A percentile compares a stretch with the other conserved stretches of the same genome.
phyloP scores from a whole-genome alignment of 2,797 vertebrate species.

The Ceyx erithaca region DNA sequence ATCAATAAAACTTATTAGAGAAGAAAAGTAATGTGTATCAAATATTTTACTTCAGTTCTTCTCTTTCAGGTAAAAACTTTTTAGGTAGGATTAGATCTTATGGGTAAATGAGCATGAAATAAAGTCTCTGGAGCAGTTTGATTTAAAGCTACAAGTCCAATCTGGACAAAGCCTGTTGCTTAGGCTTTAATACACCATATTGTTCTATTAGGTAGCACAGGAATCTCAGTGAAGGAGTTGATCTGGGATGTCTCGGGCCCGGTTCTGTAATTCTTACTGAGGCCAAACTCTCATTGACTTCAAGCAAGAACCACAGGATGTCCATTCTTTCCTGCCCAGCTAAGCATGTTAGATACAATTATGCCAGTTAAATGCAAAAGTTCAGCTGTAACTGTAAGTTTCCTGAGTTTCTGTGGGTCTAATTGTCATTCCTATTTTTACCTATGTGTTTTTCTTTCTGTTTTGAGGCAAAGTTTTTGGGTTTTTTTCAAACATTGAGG shows the following conservation, averaged over 20 bases:
- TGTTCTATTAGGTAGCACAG: conserved; percentile 4
- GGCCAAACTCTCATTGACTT: background rate
- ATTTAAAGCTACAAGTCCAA: conserved; percentile 2
- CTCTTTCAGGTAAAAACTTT: background rate
- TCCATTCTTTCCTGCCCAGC: background rate
- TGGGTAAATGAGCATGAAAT: background rate
- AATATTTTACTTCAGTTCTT: background rate
- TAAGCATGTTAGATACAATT: background rate
- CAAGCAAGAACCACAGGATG: background rate
- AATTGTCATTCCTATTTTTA: background rate
- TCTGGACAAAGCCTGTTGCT: conserved; percentile 28
- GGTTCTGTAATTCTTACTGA: background rate
- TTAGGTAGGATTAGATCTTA: background rate
- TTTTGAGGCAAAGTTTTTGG: background rate
- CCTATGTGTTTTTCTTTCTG: background rate
- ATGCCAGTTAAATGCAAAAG: background rate
- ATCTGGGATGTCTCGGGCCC: background rate
- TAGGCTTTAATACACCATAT: conserved; percentile 2
- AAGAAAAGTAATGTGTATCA: background rate
- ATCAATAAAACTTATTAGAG: background rate
- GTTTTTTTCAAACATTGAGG: background rate
- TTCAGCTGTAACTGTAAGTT: conserved; percentile 1
- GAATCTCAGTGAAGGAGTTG: background rate
- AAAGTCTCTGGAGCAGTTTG: background rate
- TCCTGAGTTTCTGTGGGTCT: background rate